Base-by-base conservation (phyloP, 1,140 invertebrate species). In the Plectrocnemia conspersa region DNA sequence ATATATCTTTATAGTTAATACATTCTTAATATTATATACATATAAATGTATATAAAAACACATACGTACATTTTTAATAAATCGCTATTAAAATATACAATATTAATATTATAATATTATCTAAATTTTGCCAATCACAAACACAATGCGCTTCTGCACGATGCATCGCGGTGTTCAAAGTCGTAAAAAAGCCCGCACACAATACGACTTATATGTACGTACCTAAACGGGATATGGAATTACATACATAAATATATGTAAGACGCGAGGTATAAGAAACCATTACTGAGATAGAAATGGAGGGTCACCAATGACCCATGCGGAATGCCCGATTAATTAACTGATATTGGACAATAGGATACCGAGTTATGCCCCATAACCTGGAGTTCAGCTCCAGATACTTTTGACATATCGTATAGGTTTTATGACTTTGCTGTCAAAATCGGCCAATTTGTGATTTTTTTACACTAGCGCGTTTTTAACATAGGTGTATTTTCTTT, bases 281-380 rank as follows among this genome's bases (percentile, higher is more conserved):
- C 59, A 61, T 61, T 61, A 61, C 41, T 21, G 6, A 55, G 52
- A 61, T 61, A 55, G 59, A 23, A 22, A 21, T 24, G 19, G 52
- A 53, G 52, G 53, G 53, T 32, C 35, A 15, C 24, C 53, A 56
- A 47, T 38, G 53, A 21, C 41, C 48, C 23, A 41, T 42, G 44
- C 53, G 18, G 32, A 56, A 61, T 49, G 54, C 41, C 49, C 52
- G 59, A 61, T 61, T 52, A 61, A 61, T 61, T 61, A 55, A 55
- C 55, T 55, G 59, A 61, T 61, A 61, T 58, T 57, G 55, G 24
- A 2, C 21, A 32, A 55, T 52, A 4, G 29, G 21, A 22, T n/a
- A 46, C 24, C 18, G n/a, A n/a, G n/a, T 40, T 40, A 40, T 40
- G 27, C n/a, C 27, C 27, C 27, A 7, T 29, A 29, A 7, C n/a